Evolutionary conservation across 2,113 vertebrate species (phyloP).

Genomic region (Hiodon tergisus): DNA sequence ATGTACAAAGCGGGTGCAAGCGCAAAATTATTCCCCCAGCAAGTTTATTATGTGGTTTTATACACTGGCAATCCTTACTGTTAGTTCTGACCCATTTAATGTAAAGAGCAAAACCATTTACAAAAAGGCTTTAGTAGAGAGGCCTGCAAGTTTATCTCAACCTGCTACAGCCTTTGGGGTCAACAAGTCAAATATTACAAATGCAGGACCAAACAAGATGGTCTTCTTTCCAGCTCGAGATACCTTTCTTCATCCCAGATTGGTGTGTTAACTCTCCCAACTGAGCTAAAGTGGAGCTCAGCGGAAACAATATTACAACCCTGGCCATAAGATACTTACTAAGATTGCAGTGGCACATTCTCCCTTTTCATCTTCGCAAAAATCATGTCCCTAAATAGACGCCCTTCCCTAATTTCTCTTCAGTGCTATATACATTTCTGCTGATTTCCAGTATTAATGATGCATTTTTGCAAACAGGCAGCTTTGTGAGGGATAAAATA

Average conservation of each 20-base stretch:
- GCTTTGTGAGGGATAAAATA: too few relatives aligned
- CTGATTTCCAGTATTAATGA: too few relatives aligned
- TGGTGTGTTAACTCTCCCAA: neutral
- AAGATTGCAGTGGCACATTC: too few relatives aligned
- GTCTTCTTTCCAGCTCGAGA: constrained; percentile 24
- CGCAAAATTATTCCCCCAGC: too few relatives aligned
- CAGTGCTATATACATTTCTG: too few relatives aligned
- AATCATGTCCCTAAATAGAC: too few relatives aligned
- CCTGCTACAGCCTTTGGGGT: constrained; percentile 32
- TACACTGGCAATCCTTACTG: neutral
- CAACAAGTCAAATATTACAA: constrained; percentile 56
- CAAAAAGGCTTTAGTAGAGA: neutral
- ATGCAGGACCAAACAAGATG: constrained; percentile 19
- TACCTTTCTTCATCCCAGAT: constrained; percentile 15
- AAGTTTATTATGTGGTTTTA: neutral
- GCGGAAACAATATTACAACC: constrained; percentile 16
- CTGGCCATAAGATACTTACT: too few relatives aligned
- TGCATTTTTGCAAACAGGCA: too few relatives aligned
- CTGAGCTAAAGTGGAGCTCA: neutral
- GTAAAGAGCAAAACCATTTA: neutral
- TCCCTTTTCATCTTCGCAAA: neutral
- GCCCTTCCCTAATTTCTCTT: too few relatives aligned
- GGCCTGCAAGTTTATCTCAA: constrained; percentile 42
- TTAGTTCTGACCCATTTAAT: neutral
- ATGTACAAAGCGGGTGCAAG: too few relatives aligned